Conservation (phyloP, 2,113 vertebrate genomes). For the Mesoclemmys tuberculata region DNA sequence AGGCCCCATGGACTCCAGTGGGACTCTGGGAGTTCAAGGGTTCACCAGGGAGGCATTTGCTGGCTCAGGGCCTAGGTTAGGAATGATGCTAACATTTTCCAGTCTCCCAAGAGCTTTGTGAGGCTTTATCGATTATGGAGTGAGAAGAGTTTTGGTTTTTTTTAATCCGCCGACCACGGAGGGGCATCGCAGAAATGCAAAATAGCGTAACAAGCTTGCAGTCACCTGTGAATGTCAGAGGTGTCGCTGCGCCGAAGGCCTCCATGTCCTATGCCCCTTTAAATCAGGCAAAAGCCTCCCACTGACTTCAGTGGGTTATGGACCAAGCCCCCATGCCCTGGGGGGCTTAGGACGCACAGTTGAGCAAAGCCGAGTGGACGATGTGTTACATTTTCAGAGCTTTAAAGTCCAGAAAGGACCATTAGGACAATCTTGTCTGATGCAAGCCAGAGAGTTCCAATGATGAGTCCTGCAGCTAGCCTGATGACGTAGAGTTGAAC, state of each 20-base stretch:
- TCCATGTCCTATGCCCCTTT: not conserved
- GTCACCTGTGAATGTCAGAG: not conserved
- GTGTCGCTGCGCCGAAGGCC: too few relatives aligned
- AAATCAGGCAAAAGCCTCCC: not conserved
- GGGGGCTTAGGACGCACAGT: not conserved
- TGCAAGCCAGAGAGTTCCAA: not conserved
- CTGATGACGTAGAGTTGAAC: not conserved
- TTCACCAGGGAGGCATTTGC: not conserved
- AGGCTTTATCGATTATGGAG: not conserved
- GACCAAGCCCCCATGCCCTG: not conserved
- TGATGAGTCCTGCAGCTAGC: not conserved
- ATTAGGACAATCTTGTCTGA: not conserved
- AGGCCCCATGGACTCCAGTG: not conserved
- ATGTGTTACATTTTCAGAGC: not conserved
- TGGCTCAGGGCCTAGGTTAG: not conserved
- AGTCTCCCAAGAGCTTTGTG: fast-evolving
- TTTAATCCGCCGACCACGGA: not conserved
- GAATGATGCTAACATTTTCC: not conserved
- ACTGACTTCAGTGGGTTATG: not conserved
- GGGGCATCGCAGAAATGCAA: not conserved
- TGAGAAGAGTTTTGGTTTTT: not conserved
- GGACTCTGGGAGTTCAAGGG: fast-evolving
- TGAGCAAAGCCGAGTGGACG: too few relatives aligned
- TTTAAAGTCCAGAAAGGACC: not conserved
- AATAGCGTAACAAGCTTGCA: not conserved